phyloP scores from a whole-genome alignment of 2,797 vertebrate genomes.

The Sebastes taczanowskii region DNA sequence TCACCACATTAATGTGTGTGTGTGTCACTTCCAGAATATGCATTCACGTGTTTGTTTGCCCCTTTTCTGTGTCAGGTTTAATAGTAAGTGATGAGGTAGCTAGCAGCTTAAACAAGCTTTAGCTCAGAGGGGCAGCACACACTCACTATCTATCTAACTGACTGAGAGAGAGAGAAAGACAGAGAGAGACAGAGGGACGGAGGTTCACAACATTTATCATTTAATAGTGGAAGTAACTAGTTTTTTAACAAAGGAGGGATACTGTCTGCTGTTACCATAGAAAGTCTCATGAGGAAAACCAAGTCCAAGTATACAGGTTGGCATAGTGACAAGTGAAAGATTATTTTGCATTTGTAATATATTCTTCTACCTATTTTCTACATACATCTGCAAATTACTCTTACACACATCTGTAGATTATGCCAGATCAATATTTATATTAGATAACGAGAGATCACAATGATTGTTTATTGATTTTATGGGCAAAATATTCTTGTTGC shows the following conservation, averaged over 20 bases:
- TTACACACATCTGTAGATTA: neutral
- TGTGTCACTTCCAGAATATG: constrained; percentile 15
- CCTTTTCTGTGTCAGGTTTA: constrained; percentile 55
- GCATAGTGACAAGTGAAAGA: neutral
- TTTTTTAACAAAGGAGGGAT: constrained; percentile 28
- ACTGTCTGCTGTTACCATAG: constrained; percentile 8
- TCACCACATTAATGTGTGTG: constrained; percentile 25
- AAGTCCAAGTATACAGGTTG: neutral
- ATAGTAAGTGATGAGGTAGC: constrained; percentile 72
- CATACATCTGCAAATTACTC: neutral
- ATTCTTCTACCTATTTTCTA: neutral
- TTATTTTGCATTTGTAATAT: neutral
- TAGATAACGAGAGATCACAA: neutral
- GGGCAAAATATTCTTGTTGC: too few relatives aligned
- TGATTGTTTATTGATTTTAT: too few relatives aligned
- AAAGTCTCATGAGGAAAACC: neutral
- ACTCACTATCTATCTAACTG: constrained; percentile 62
- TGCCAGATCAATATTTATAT: neutral
- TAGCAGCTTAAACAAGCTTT: constrained; percentile 72
- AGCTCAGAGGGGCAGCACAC: constrained; percentile 52
- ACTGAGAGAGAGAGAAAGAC: constrained; percentile 32
- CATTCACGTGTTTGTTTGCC: constrained; percentile 45
- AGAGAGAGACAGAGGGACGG: neutral
- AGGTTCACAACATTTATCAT: constrained; percentile 50
- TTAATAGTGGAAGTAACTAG: constrained; percentile 40